Conservation (phyloP, 2,113 vertebrate genomes). For the Terrapene triunguis region DNA sequence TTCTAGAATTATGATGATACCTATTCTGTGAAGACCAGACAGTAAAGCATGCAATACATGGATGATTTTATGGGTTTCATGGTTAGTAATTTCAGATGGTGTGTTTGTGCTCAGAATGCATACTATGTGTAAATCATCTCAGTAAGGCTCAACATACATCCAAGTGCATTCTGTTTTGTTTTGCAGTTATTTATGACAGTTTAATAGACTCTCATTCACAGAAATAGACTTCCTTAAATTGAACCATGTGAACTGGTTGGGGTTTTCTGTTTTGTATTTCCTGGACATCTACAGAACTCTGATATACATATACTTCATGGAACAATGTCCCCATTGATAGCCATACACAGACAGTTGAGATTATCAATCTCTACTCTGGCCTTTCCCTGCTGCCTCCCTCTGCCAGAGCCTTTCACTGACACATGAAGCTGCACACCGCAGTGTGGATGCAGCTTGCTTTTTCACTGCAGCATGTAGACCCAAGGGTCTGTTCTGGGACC, state of each 20-base stretch:
- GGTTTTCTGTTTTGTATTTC: not conserved
- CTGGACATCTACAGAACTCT: not conserved
- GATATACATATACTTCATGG: not conserved
- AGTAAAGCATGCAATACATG: slow-evolving; percentile 48
- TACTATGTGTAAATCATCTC: slow-evolving; percentile 51
- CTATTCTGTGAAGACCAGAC: slow-evolving; percentile 13
- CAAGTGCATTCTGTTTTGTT: slow-evolving; percentile 44
- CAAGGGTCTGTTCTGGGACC: too few species aligned
- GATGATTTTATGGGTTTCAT: slow-evolving; percentile 63
- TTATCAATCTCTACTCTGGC: not conserved
- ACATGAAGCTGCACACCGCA: not conserved
- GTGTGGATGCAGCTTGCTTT: not conserved
- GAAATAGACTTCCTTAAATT: not conserved
- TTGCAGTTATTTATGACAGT: slow-evolving; percentile 25
- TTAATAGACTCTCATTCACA: slow-evolving; percentile 41
- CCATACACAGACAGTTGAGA: not conserved
- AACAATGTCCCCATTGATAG: not conserved
- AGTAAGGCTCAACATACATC: slow-evolving; percentile 42
- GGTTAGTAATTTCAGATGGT: slow-evolving; percentile 66
- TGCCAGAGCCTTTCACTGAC: not conserved
- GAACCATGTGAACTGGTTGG: not conserved
- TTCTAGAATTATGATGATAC: slow-evolving; percentile 30
- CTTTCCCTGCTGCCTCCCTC: not conserved
- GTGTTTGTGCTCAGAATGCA: not conserved
- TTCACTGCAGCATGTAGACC: not conserved